A percentile compares a stretch with the other conserved stretches of the same genome.
phyloP scores from a whole-genome alignment of 2,797 vertebrate genomes.

The Danio aesculapii region DNA sequence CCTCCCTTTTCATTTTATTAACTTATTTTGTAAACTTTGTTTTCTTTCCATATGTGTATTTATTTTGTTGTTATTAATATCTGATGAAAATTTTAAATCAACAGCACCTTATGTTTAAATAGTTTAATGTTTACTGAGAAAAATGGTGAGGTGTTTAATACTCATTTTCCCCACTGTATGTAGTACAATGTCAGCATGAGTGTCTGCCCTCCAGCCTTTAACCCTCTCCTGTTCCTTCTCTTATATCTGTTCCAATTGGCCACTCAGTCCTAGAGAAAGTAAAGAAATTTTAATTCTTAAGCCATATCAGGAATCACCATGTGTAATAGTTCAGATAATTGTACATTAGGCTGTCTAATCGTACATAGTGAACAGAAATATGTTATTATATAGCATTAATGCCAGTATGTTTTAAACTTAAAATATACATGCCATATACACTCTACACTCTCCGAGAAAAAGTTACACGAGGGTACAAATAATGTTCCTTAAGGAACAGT shows the following conservation, averaged over 20 bases:
- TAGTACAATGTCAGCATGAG: slow-evolving; percentile 61
- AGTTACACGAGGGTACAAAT: too few relatives aligned
- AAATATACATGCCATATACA: neutral
- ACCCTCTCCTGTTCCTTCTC: slow-evolving; percentile 67
- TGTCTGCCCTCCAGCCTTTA: slow-evolving; percentile 64
- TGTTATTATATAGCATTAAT: neutral
- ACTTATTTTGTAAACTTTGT: too few relatives aligned
- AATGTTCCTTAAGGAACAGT: too few relatives aligned
- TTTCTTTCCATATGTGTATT: too few relatives aligned
- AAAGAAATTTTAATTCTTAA: slow-evolving; percentile 31
- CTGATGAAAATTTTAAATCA: too few relatives aligned
- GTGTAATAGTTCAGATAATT: slow-evolving; percentile 1
- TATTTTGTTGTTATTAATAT: too few relatives aligned
- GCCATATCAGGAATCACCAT: slow-evolving; percentile 6
- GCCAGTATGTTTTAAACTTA: neutral
- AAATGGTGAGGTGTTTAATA: too few relatives aligned
- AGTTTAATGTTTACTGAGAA: too few relatives aligned
- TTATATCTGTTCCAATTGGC: slow-evolving; percentile 95
- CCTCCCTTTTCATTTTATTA: too few relatives aligned
- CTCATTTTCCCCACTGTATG: too few relatives aligned
- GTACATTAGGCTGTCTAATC: slow-evolving; percentile 3
- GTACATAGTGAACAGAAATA: neutral
- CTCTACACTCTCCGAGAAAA: too few relatives aligned
- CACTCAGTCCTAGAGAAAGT: slow-evolving; percentile 71
- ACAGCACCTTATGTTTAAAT: too few relatives aligned